Percentiles rank a stretch among this genome's conserved stretches.
phyloP scores from a whole-genome alignment of 2,797 vertebrate genomes.

The Huso huso region DNA sequence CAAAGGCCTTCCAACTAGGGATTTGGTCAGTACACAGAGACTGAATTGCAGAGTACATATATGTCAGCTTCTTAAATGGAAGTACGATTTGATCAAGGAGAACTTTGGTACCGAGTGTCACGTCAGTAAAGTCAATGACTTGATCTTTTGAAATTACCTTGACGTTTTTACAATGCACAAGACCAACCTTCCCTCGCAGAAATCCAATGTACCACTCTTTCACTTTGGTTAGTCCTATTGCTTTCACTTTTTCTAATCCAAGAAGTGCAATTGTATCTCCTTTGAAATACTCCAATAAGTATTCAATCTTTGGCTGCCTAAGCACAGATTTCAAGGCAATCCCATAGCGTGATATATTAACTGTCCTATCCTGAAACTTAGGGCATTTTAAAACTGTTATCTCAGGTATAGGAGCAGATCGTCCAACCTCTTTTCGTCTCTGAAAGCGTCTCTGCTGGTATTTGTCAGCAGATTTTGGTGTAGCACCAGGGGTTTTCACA shows the following conservation, averaged over 20 bases:
- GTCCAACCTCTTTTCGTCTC: slow-evolving; percentile 42
- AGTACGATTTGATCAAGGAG: slow-evolving; percentile 58
- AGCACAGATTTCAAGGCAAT: slow-evolving; percentile 64
- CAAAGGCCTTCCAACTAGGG: slow-evolving; percentile 61
- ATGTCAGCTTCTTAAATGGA: slow-evolving; percentile 67
- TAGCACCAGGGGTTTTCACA: slow-evolving; percentile 53
- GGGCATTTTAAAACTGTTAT: slow-evolving; percentile 47
- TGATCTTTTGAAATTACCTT: slow-evolving; percentile 65
- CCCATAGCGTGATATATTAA: slow-evolving; percentile 51
- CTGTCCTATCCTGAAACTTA: slow-evolving; percentile 53
- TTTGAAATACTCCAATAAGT: slow-evolving; percentile 70
- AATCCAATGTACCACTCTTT: slow-evolving; percentile 71
- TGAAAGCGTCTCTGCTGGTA: slow-evolving; percentile 28
- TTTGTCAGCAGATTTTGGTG: slow-evolving; percentile 36
- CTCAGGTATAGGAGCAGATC: slow-evolving; percentile 33
- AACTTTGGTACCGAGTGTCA: slow-evolving; percentile 48
- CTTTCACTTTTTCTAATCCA: slow-evolving; percentile 61
- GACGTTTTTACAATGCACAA: slow-evolving; percentile 65
- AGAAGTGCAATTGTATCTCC: slow-evolving; percentile 67
- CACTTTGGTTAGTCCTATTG: slow-evolving; percentile 56
- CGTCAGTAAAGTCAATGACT: slow-evolving; percentile 47
- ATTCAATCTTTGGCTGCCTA: slow-evolving; percentile 60
- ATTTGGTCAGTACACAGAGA: slow-evolving; percentile 58
- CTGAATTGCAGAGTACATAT: slow-evolving; percentile 63
- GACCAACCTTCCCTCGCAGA: slow-evolving; percentile 58